Conservation (phyloP, 2,888 invertebrate genomes). For the Scaptodrosophila latifasciaeformis region DNA sequence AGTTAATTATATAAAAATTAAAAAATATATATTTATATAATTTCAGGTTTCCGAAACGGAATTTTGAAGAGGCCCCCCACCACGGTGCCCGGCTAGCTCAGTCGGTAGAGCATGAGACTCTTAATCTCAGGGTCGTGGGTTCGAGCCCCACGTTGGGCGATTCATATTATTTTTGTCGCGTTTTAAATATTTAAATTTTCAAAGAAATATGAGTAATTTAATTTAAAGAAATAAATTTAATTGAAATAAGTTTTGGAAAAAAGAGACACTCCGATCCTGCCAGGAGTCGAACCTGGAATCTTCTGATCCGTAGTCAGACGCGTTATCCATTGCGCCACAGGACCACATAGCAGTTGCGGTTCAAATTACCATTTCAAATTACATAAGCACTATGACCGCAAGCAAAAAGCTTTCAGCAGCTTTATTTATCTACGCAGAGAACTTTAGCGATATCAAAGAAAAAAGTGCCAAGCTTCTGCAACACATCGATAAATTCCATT, state of each 20-base stretch:
- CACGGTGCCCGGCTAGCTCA: slow-evolving; percentile 57
- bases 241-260: slow-evolving; percentile 1
- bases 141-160: slow-evolving; percentile 68
- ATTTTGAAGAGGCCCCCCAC: too few relatives aligned
- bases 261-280: slow-evolving; percentile 59
- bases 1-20: too few relatives aligned
- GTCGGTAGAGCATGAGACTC: slow-evolving; percentile 64
- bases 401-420: too few relatives aligned
- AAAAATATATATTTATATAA: too few relatives aligned
- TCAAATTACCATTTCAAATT: too few relatives aligned
- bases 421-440: too few relatives aligned
- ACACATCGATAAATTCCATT: too few relatives aligned
- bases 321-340: slow-evolving; percentile 74
- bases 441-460: too few relatives aligned
- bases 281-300: slow-evolving; percentile 75
- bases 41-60: too few relatives aligned
- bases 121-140: slow-evolving; percentile 51
- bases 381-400: too few relatives aligned
- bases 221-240: background rate
- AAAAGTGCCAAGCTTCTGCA: too few relatives aligned
- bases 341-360: slow-evolving; percentile 50
- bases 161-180: slow-evolving; percentile 2
- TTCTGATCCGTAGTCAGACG: slow-evolving; percentile 75
- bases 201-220: slow-evolving; percentile 16
- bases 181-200: background rate